Evolutionary conservation across 2,888 invertebrate species (phyloP).

Genomic region (Steinernema carpocapsae): DNA sequence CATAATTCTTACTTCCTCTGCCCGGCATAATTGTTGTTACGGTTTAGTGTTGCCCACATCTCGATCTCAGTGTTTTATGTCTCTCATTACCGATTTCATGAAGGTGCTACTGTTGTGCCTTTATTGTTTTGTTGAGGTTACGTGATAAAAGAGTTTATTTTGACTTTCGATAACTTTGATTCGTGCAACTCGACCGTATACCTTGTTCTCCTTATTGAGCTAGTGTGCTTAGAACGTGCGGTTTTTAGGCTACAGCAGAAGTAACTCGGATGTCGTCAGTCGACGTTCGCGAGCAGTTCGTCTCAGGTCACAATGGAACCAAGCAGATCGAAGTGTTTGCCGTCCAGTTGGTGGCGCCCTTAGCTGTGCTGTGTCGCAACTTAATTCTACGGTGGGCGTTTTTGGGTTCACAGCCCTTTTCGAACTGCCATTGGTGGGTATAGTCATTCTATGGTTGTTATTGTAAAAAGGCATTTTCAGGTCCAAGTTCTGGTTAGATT

Average conservation of each 20-base stretch:
- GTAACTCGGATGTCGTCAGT: constrained; percentile 11
- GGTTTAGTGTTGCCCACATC: too few species aligned
- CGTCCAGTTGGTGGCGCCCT: constrained; percentile 37
- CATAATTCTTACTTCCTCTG: constrained; percentile 42
- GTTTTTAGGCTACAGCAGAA: background rate
- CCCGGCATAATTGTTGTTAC: constrained; percentile 1
- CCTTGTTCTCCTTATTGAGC: too few species aligned
- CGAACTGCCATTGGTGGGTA: background rate
- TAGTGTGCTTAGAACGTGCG: background rate
- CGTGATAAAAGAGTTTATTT: too few species aligned
- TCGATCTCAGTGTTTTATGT: too few species aligned
- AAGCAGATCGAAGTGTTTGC: constrained; percentile 42
- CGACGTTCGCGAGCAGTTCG: constrained; percentile 45
- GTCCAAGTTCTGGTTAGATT: constrained; percentile 58
- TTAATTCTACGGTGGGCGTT: constrained; percentile 59
- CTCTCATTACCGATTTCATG: too few species aligned
- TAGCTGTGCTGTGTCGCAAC: constrained; percentile 53
- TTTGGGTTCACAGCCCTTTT: constrained; percentile 40
- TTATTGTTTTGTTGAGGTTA: too few species aligned
- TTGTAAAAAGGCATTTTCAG: constrained; percentile 48
- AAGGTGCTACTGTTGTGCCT: too few species aligned
- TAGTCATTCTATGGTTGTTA: constrained; percentile 24
- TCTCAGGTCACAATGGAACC: constrained; percentile 48
- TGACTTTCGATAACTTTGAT: too few species aligned
- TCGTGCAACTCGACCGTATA: too few species aligned